A percentile compares a stretch with the other conserved stretches of the same genome.
phyloP scores from a whole-genome alignment of 2,888 invertebrate species.

The Aspidiotus rigidus region DNA sequence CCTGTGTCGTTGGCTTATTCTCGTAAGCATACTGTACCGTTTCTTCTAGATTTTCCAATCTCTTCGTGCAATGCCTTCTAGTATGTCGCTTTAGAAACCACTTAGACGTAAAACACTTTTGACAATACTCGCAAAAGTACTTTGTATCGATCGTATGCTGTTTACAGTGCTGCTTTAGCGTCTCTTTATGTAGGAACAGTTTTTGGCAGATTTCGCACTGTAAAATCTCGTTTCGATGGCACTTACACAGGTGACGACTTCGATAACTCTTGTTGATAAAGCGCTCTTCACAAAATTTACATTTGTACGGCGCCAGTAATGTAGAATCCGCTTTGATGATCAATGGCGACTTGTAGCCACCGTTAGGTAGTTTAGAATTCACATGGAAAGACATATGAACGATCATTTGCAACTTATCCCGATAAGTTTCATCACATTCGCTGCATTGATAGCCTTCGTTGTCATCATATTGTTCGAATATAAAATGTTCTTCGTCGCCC shows the following conservation, averaged over 20 bases:
- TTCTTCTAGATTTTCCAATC: not conserved
- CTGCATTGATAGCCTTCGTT: slow-evolving; percentile 13
- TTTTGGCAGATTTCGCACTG: slow-evolving; percentile 14
- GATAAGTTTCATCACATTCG: slow-evolving; percentile 15
- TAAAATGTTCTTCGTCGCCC: slow-evolving; percentile 6
- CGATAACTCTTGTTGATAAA: slow-evolving; percentile 2
- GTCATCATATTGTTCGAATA: slow-evolving; percentile 8
- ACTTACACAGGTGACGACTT: not conserved
- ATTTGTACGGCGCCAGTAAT: not conserved
- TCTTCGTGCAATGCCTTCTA: not conserved
- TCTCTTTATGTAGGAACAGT: slow-evolving; percentile 1
- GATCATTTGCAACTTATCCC: slow-evolving; percentile 13
- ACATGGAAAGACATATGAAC: slow-evolving; percentile 4
- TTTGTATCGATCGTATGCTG: not conserved
- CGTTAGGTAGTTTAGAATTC: not conserved
- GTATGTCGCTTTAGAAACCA: slow-evolving; percentile 6
- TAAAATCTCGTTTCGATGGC: not conserved
- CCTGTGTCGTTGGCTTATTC: no score
- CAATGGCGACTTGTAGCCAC: not conserved
- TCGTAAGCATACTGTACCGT: no score
- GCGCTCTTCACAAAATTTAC: slow-evolving; percentile 3
- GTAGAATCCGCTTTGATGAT: not conserved
- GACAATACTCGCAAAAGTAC: slow-evolving; percentile 4
- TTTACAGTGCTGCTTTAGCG: not conserved
- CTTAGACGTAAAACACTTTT: slow-evolving; percentile 8